phyloP scores from a whole-genome alignment of 2,797 vertebrate genomes.

The Harpagifer antarcticus region DNA sequence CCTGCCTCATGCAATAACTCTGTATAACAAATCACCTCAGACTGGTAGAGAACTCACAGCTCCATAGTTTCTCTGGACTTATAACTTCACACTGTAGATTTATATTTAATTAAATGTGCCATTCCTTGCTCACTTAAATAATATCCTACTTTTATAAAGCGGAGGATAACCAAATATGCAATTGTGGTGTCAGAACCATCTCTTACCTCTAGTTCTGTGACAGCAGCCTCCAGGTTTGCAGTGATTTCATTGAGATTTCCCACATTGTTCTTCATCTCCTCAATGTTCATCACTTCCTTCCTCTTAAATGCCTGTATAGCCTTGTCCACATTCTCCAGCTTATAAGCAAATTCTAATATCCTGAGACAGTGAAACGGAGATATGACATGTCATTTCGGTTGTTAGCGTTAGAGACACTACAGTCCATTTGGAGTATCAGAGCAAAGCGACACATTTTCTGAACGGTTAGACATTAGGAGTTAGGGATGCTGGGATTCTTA shows the following conservation, averaged over 20 bases:
- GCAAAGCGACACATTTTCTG: neutral
- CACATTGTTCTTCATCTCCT: conserved; percentile 89
- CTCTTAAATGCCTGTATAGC: conserved; percentile 88
- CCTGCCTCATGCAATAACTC: no score
- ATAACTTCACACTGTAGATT: no score
- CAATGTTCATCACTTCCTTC: conserved; percentile 81
- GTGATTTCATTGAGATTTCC: conserved; percentile 85
- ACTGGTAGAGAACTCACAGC: no score
- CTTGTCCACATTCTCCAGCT: conserved; percentile 79
- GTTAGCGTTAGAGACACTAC: neutral
- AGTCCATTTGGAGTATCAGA: neutral
- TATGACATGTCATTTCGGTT: conserved; percentile 4
- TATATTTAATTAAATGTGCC: no score
- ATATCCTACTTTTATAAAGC: neutral
- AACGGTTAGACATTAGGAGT: neutral
- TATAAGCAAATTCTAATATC: conserved; percentile 80
- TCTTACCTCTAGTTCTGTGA: conserved; percentile 89
- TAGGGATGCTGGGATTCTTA: neutral
- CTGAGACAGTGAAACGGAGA: conserved; percentile 68
- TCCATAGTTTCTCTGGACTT: no score
- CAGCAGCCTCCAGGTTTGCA: conserved; percentile 81
- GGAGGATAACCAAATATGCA: neutral
- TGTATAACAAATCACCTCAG: no score
- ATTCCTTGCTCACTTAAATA: no score
- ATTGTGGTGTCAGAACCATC: neutral